A percentile compares a stretch with the other conserved stretches of the same genome.
Conservation (phyloP, 2,113 vertebrate genomes). For the Drymodes brunneopygia region DNA sequence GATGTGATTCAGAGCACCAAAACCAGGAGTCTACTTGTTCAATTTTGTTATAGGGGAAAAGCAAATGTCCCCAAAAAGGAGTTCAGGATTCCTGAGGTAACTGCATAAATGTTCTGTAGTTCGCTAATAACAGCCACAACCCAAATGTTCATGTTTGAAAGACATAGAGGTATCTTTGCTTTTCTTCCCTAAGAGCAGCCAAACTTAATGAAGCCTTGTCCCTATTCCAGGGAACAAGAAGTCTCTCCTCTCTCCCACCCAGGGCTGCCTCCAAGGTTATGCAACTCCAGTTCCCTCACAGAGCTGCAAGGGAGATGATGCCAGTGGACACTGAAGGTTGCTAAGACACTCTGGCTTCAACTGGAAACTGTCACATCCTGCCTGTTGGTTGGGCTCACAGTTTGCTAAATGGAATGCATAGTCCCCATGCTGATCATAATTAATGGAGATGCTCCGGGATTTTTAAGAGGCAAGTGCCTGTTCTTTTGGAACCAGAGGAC, state of each 20-base stretch:
- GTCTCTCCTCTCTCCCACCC: background rate
- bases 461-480: background rate
- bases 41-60: background rate
- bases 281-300: background rate
- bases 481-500: background rate
- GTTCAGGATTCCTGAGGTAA: background rate
- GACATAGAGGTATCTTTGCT: background rate
- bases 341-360: background rate
- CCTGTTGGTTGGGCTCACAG: background rate
- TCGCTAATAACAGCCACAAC: background rate
- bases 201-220: background rate
- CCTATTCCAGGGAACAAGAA: background rate
- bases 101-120: background rate
- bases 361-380: background rate
- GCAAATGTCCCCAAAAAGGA: background rate
- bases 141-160: background rate
- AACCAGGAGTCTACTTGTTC: background rate
- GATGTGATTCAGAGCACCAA: background rate
- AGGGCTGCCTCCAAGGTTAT: background rate
- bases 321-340: background rate
- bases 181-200: background rate
- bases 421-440: background rate
- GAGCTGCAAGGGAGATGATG: background rate
- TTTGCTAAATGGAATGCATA: background rate
- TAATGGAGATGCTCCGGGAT: background rate